Evolutionary conservation across 1,140 invertebrate genomes (phyloP).

Genomic region (Drosophila littoralis): DNA sequence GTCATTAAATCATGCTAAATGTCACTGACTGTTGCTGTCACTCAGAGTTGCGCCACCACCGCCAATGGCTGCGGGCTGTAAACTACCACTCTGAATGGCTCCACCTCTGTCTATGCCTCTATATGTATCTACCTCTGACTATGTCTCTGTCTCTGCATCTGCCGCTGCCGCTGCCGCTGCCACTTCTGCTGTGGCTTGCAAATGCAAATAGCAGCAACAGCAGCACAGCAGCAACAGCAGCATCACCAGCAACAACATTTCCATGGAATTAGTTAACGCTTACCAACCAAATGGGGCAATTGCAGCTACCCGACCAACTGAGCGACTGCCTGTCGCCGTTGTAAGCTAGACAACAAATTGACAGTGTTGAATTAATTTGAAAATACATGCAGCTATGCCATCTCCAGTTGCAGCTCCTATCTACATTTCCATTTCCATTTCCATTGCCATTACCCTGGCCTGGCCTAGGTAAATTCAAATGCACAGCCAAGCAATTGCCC

Average conservation of each 20-base stretch:
- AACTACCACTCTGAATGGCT: slow-evolving; percentile 46
- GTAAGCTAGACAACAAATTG: slow-evolving; percentile 77
- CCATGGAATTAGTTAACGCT: slow-evolving; percentile 82
- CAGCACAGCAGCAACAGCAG: slow-evolving; percentile 11
- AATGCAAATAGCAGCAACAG: slow-evolving; percentile 70
- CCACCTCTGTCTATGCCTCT: background rate
- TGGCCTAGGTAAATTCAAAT: slow-evolving; percentile 55
- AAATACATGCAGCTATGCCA: slow-evolving; percentile 69
- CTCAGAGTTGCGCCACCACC: slow-evolving; percentile 38
- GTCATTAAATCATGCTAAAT: slow-evolving; percentile 83
- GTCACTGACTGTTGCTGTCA: slow-evolving; percentile 72
- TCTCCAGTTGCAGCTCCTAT: slow-evolving; percentile 20
- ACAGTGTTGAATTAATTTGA: slow-evolving; percentile 83
- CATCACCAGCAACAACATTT: slow-evolving; percentile 63
- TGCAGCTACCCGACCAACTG: slow-evolving; percentile 37
- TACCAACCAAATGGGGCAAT: slow-evolving; percentile 66
- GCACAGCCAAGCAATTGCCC: slow-evolving; percentile 25
- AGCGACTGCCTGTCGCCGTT: slow-evolving; percentile 36
- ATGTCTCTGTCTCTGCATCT: background rate
- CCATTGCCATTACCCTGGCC: slow-evolving; percentile 38
- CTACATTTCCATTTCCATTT: slow-evolving; percentile 7
- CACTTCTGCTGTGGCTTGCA: slow-evolving; percentile 54
- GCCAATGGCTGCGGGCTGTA: slow-evolving; percentile 47
- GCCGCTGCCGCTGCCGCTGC: slow-evolving; percentile 3
- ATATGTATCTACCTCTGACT: background rate